Evolutionary conservation across 2,797 vertebrate genomes (phyloP).

Genomic region (Poeciliopsis gracilis): DNA sequence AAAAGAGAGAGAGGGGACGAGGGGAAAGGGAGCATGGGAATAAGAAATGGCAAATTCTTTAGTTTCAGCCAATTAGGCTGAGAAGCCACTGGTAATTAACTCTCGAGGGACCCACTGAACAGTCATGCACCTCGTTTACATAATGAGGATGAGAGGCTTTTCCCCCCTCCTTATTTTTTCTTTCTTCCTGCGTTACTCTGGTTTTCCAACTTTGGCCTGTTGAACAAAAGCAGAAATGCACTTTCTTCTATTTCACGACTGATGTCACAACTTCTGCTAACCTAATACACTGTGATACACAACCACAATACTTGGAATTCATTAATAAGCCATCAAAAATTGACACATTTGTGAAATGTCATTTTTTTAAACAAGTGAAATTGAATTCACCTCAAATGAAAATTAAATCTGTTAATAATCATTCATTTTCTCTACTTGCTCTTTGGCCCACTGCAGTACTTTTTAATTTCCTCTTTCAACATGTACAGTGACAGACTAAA

Average conservation of each 20-base stretch:
- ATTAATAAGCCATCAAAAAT: not conserved
- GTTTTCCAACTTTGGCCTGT: slow-evolving; percentile 67
- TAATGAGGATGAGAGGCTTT: slow-evolving; percentile 81
- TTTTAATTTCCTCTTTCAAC: not conserved
- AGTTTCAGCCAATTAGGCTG: slow-evolving; percentile 85
- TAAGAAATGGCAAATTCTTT: slow-evolving; percentile 84
- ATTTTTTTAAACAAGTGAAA: not conserved
- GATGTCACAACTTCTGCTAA: slow-evolving; percentile 39
- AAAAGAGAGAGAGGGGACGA: slow-evolving; percentile 35
- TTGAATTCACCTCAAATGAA: not conserved
- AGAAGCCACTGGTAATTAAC: slow-evolving; percentile 86
- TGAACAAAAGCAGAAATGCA: slow-evolving; percentile 60
- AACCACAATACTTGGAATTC: not conserved
- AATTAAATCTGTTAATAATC: not conserved
- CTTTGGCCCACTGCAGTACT: not conserved
- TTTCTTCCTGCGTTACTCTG: slow-evolving; percentile 49
- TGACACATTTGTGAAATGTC: not conserved
- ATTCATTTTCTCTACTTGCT: not conserved
- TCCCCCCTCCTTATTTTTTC: slow-evolving; percentile 54
- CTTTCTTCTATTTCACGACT: slow-evolving; percentile 39
- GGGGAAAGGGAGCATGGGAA: slow-evolving; percentile 70
- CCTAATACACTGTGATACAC: not conserved
- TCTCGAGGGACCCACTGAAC: slow-evolving; percentile 82
- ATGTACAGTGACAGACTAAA: not conserved
- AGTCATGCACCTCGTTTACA: slow-evolving; percentile 85